phyloP scores from a whole-genome alignment of 1,140 invertebrate genomes.

The Bicyclus anynana region DNA sequence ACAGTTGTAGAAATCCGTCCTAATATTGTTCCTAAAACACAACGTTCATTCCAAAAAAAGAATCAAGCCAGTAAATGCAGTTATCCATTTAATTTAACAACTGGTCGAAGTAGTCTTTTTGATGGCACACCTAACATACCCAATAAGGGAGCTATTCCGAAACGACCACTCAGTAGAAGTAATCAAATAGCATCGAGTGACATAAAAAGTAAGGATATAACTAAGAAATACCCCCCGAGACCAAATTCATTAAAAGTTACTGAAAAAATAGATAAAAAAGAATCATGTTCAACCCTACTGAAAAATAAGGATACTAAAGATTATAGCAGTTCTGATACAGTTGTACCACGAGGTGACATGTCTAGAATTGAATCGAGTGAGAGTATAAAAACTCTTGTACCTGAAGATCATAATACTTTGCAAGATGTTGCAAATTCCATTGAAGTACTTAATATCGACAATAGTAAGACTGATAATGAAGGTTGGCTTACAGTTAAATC shows the following conservation, averaged over 20 bases:
- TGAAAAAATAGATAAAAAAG: constrained; percentile 50
- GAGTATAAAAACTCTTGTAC: constrained; percentile 71
- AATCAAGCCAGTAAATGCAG: constrained; percentile 64
- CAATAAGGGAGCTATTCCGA: constrained; percentile 39
- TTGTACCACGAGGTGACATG: constrained; percentile 73
- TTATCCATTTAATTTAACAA: constrained; percentile 75
- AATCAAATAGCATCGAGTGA: constrained; percentile 54
- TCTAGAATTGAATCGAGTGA: constrained; percentile 72
- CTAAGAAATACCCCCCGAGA: constrained; percentile 48
- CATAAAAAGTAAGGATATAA: constrained; percentile 44
- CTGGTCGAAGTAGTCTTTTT: constrained; percentile 66
- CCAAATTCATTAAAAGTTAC: constrained; percentile 53
- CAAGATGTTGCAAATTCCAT: constrained; percentile 79
- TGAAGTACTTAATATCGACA: constrained; percentile 74
- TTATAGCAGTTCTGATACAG: constrained; percentile 76
- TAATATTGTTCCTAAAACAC: constrained; percentile 36
- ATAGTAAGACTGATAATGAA: constrained; percentile 77
- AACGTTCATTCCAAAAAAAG: constrained; percentile 47
- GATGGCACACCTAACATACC: constrained; percentile 39
- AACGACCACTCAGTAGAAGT: constrained; percentile 40
- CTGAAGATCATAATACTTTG: constrained; percentile 45
- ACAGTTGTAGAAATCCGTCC: constrained; percentile 77
- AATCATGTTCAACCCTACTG: constrained; percentile 40
- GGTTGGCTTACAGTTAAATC: constrained; percentile 83
- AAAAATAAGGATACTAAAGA: constrained; percentile 57